phyloP scores from a whole-genome alignment of 92 coral and sea anemone genomes.

The Umimayanthus chanpuru region DNA sequence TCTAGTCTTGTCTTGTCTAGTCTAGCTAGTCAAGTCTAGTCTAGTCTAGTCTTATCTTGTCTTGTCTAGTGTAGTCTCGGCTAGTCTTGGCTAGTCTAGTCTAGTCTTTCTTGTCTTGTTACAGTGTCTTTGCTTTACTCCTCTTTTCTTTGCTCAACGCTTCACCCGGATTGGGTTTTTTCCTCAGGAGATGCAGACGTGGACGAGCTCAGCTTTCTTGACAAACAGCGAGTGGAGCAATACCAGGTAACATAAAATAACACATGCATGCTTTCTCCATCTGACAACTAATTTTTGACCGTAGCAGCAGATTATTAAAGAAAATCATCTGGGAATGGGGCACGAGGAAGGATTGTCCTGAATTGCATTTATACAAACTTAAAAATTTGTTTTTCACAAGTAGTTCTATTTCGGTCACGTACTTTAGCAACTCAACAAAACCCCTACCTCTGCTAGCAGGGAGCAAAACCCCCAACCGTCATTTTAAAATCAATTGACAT shows the following conservation, averaged over 20 bases:
- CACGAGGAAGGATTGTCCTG: no score
- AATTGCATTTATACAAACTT: no score
- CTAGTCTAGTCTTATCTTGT: background rate
- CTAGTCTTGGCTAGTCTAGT: background rate
- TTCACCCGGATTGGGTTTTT: background rate
- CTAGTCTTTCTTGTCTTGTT: no score
- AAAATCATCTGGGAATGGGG: no score
- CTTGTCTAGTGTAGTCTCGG: no score
- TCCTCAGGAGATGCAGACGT: conserved; percentile 87
- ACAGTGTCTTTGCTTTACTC: background rate
- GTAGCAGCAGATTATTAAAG: no score
- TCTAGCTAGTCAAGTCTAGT: background rate
- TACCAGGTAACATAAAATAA: conserved; percentile 66
- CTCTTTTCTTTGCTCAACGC: background rate
- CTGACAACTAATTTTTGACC: background rate
- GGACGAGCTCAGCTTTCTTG: conserved; percentile 83
- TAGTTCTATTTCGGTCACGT: no score
- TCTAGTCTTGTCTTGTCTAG: background rate
- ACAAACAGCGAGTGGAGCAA: conserved; percentile 84
- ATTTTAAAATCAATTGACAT: no score
- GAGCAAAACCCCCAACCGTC: no score
- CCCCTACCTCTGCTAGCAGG: no score
- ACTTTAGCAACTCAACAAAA: no score
- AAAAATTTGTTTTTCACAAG: no score
- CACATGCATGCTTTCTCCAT: background rate